Conservation (phyloP, 2,888 invertebrate genomes). For the Lypha dubia region DNA sequence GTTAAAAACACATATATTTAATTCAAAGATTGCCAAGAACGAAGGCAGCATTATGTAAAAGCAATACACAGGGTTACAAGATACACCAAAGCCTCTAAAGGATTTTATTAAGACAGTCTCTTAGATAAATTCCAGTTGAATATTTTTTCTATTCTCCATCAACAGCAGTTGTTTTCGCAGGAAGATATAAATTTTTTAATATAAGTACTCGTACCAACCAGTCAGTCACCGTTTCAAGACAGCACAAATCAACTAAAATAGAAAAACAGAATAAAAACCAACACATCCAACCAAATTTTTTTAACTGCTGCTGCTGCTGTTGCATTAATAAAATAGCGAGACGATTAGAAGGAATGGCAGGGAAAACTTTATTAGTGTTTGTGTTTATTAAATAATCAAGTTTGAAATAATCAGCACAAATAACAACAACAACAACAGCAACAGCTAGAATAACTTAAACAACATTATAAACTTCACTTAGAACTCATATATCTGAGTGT, state of each 20-base stretch:
- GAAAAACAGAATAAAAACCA: neutral
- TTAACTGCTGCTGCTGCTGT: neutral
- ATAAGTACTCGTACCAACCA: neutral
- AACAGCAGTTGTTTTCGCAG: constrained; percentile 14
- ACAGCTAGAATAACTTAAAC: constrained; percentile 27
- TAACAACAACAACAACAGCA: too few species aligned
- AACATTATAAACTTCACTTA: constrained; percentile 38
- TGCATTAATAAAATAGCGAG: neutral
- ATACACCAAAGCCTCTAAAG: constrained; percentile 60
- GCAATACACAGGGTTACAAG: constrained; percentile 21
- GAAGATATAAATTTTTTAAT: constrained; percentile 15
- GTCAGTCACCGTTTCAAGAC: constrained; percentile 13
- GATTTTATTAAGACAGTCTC: constrained; percentile 63
- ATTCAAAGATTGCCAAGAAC: constrained; percentile 38
- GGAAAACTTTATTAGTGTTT: constrained; percentile 55
- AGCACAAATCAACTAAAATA: constrained; percentile 3
- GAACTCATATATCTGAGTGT: neutral
- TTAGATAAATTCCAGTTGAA: constrained; percentile 48
- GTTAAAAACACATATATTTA: constrained; percentile 5
- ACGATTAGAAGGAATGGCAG: neutral
- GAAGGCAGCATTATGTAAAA: constrained; percentile 18
- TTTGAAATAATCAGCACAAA: constrained; percentile 53
- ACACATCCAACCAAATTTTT: neutral
- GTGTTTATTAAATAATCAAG: constrained; percentile 66
- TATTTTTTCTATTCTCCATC: neutral